Evolutionary conservation across 2,888 invertebrate genomes (phyloP), one percentile per base, ranked within the genome.

Genomic region (Drosophila cognata): DNA sequence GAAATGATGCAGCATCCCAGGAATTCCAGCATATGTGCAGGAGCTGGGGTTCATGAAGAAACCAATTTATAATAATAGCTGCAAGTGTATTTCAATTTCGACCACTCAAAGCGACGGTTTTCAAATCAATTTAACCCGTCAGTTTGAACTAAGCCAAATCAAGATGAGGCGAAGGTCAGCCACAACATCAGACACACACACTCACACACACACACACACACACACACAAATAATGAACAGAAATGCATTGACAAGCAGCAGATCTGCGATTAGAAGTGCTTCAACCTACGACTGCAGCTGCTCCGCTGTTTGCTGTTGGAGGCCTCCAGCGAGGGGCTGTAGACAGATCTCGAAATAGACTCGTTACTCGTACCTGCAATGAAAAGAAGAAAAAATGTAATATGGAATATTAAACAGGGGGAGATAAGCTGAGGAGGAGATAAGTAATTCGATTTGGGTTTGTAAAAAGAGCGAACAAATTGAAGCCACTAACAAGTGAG

Each of bases 201-300:
- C 38, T 4, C 18, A 8, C 38, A 8, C 18, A 16, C 35, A 6
- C 35, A 6, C 35, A 16, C 2, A n/a, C 11, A n/a, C 10, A 41
- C 10, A n/a, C 38, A 41, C 38, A 41, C 41, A 7, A 70, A 79
- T 79, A 77, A 65, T 79, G 62, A 55, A 59, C 56, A 63, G 59
- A 66, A 74, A 71, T 79, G 71, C 60, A 79, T 64, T 74, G 71
- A 79, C 74, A 61, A 51, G 70, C 69, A 62, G 48, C 69, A 62
- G 48, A 62, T 53, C 60, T 50, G 38, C 48, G 64, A 73, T 72
- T 62, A 75, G 59, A 77, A 53, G 53, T 77, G 71, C 36, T 41
- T 41, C 25, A 21, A 50, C 16, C 38, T 36, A 18, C 33, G 33
- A 33, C 33, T 11, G 33, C 33, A 33, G 33, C 33, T 33, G 33